Base-by-base conservation (phyloP, 2,888 invertebrate genomes). In the Aethes cnicana region DNA sequence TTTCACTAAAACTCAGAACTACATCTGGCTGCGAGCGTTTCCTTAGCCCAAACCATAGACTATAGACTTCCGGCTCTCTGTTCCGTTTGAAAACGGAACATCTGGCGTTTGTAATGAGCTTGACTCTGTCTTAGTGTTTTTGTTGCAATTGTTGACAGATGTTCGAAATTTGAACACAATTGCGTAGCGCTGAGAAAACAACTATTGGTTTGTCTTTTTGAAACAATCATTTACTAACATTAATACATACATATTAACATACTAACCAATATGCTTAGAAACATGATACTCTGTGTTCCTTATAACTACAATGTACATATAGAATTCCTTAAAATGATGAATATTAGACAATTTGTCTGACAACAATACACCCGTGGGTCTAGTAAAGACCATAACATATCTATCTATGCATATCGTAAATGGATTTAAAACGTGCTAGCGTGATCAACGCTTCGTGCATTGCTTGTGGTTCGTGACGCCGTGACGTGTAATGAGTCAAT, bases 1-100 rank as follows among this genome's bases (percentile, higher is more conserved):
- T 35, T 17, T 46, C 35, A 1, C 35, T n/a, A 35, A 35, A 30
- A 30, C 41, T 49, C 52, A 46, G 36, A 37, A 14, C 16, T 30
- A 30, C 50, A 50, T 50, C 50, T 50, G 50, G 50, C 50, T 26
- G 23, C 7, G 32, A 41, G 32, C 25, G 39, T 39, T 32, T 44
- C 30, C 50, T 44, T 28, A 28, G 49, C 9, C 49, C 49, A 9
- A 0, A 25, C 39, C 25, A 49, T 50, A 49, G 49, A 49, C 42
- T 49, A 50, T 20, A 44, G 50, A 30, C 50, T 50, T 50, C 50
- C 50, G 50, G 50, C 37, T 37, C 36, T 49, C 9, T 49, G 43
- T 44, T 50, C 50, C 50, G 43, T 50, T 50, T 44, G 48, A 16
- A 35, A 39, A 26, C 20, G 36, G 39, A 47, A 50, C 50, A 50